Base-by-base conservation (phyloP, 2,113 vertebrate species). In the Hylia prasina region DNA sequence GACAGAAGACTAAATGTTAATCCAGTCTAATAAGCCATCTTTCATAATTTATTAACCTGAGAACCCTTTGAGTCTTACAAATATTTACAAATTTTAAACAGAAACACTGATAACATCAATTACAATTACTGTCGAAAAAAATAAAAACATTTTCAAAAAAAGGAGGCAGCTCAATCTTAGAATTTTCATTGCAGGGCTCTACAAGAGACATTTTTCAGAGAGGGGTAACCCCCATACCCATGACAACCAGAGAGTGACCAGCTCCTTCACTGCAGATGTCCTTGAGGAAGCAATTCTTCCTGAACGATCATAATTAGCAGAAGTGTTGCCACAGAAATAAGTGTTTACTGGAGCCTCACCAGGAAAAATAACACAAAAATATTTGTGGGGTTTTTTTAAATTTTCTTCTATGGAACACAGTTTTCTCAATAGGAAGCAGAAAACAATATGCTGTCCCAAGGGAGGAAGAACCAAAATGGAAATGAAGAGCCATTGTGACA, bases 401-500 rank as follows among this genome's bases (percentile, higher is more conserved):
- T 53, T 58, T 37, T 87, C 57, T 87, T 85, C 45, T 80, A 3
- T 45, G 48, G 73, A 89, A 94, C 63, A 82, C 28, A 69, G 30
- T 77, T 94, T 94, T 97, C 90, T 51, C 79, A 60, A 73, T 89
- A 92, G 96, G 95, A 96, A 96, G 82, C 70, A 96, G 63, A 94
- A 93, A 95, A 96, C 95, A 97, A 94, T 96, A 88, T 70, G 44
- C 51, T 86, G 42, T 65, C 96, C 94, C 94, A 92, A 66, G 92
- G 88, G 94, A 96, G 93, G 95, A 96, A 96, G 93, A 93, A 73
- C 88, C 47, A 94, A 90, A 95, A 94, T 88, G 93, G 93, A 94
- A 93, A 81, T 92, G 94, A 93, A 96, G 90, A 93, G 56, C 93
- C 92, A 94, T 11, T 42, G 82, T 88, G 85, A 96, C 90, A 94